Percentiles rank a stretch among this genome's conserved stretches.
These are phyloP conservation scores for Crotalus helleri DNA, from an alignment of 2,113 vertebrate species.

Conservation along the genomic window DNA sequence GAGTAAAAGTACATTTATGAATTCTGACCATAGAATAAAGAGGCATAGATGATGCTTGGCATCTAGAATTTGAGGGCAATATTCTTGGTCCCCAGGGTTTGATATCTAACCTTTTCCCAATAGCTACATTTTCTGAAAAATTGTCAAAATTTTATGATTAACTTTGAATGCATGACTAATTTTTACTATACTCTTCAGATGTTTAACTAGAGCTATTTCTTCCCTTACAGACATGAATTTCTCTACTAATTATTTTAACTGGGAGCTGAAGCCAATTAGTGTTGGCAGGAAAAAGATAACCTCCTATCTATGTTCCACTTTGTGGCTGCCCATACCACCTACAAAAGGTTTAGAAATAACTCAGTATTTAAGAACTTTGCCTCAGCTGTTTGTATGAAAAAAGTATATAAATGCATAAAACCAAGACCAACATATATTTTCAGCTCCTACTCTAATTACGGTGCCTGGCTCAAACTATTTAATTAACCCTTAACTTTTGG, in stretches of 20 bases:
- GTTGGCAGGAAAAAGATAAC: neutral
- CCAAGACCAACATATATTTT: neutral
- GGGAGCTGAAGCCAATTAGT: neutral
- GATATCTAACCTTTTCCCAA: neutral
- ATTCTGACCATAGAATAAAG: neutral
- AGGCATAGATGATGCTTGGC: neutral
- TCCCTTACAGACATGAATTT: neutral
- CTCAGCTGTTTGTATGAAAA: neutral
- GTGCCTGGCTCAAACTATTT: neutral
- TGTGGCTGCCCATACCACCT: neutral
- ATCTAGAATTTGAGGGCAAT: neutral
- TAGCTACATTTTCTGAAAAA: neutral
- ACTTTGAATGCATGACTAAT: neutral
- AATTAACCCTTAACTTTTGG: neutral
- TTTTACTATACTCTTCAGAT: neutral
- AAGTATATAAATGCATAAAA: neutral
- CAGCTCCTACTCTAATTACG: neutral
- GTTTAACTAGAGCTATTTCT: neutral
- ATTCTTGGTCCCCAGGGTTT: neutral
- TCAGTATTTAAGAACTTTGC: neutral
- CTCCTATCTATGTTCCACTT: neutral
- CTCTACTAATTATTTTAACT: neutral
- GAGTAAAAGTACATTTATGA: neutral
- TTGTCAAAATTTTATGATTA: neutral
- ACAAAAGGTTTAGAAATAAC: neutral